Evolutionary conservation across 2,888 invertebrate genomes (phyloP).

Genomic region (Lydus trimaculatus): DNA sequence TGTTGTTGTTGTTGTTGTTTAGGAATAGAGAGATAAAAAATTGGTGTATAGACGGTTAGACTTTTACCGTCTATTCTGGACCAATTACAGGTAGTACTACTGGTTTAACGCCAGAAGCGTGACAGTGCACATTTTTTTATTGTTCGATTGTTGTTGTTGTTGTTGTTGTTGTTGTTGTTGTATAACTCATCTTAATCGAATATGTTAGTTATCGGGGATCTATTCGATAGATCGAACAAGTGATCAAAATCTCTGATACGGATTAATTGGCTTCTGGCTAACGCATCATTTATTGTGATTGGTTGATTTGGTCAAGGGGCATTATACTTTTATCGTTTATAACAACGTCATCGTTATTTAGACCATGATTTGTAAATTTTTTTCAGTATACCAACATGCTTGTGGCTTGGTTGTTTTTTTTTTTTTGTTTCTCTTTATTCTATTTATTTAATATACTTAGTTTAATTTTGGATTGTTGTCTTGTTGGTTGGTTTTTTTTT

Average conservation of each 20-base stretch:
- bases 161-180: slow-evolving; percentile 7
- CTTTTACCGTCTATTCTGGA: background rate
- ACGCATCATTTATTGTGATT: slow-evolving; percentile 55
- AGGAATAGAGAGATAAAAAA: background rate
- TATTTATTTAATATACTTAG: background rate
- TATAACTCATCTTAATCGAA: slow-evolving; percentile 44
- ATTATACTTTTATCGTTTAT: slow-evolving; percentile 51
- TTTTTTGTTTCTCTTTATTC: background rate
- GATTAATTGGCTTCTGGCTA: slow-evolving; percentile 57
- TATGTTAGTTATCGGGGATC: slow-evolving; percentile 30
- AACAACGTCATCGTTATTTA: slow-evolving; percentile 52
- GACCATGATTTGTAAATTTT: slow-evolving; percentile 50
- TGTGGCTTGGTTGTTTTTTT: background rate
- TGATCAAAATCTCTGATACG: slow-evolving; percentile 46
- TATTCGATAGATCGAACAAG: slow-evolving; percentile 30
- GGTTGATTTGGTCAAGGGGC: slow-evolving; percentile 49
- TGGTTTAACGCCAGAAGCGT: slow-evolving; percentile 54
- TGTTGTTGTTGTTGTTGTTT: too few species aligned
- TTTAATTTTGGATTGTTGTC: background rate
- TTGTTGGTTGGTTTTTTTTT: background rate
- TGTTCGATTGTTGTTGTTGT: slow-evolving; percentile 39
- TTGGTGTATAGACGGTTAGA: background rate
- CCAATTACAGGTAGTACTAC: slow-evolving; percentile 52
- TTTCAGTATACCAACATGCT: slow-evolving; percentile 12
- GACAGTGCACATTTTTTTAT: slow-evolving; percentile 54